Evolutionary conservation across 2,888 invertebrate genomes (phyloP), one percentile per base, ranked within the genome.

Genomic region (Xylota segnis): DNA sequence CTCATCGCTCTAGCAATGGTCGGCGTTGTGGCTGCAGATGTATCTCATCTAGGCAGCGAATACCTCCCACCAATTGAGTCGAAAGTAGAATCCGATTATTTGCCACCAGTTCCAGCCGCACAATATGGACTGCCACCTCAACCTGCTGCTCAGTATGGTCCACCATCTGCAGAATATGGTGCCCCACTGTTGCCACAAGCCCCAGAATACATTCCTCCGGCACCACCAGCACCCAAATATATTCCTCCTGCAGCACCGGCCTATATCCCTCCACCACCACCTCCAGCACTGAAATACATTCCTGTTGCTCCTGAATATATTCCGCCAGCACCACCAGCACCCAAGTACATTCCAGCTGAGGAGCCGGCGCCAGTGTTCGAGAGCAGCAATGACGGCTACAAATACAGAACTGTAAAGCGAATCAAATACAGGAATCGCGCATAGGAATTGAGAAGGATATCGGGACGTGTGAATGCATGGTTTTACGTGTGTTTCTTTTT

Each of bases 401-500:
- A 66, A 34, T 89, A 88, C 58, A 88, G 75, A 40, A 84, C 87
- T 14, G 88, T 88, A 7, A 88, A 87, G 16, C 68, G 78, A 54
- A 88, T 88, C 78, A 88, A 87, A 58, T 86, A 87, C 70, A 89
- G 88, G 82, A 82, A 88, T 32, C 88, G 88, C 14, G 56, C 81
- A 52, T 84, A 81, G 59, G 54, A 81, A 50, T 37, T 58, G 5
- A 14, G 18, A 14, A 37, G 37, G 34, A 14, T 83, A 27, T 59
- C 66, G 6, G 45, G 58, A 40, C 59, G 65, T 29, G 27, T 78
- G 23, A 78, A 78, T 45, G 52, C 78, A 72, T 83, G 77, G 58
- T 77, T 83, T 66, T 83, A 77, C 78, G 58, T 83, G 58, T 78
- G 52, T 45, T 83, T 45, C 6, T 50, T 83, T 65, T 16, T 72